Evolutionary conservation across 1,140 invertebrate genomes (phyloP).

Genomic region (Heterodera schachtii): DNA sequence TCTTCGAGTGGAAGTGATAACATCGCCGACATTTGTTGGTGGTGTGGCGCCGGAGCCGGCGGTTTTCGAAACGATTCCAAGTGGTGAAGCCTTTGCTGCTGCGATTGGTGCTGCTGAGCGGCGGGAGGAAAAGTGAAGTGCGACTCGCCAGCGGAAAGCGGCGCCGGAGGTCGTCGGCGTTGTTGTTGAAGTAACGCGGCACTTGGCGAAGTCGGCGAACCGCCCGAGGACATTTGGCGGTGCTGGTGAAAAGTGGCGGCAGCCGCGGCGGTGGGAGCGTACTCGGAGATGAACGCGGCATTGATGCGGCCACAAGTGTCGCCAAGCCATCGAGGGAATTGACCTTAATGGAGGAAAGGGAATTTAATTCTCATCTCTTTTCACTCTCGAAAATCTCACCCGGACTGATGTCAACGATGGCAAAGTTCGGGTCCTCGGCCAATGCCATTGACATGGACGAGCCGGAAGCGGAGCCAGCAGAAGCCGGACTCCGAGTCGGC

Average conservation of each 20-base stretch:
- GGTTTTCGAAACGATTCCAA: constrained; percentile 23
- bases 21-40: neutral
- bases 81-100: constrained; percentile 15
- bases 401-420: constrained; percentile 51
- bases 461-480: constrained; percentile 25
- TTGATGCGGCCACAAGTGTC: constrained; percentile 45
- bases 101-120: neutral
- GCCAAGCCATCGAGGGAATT: constrained; percentile 42
- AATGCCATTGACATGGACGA: constrained; percentile 19
- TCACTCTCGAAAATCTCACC: constrained; percentile 8
- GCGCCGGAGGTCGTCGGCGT: constrained; percentile 40
- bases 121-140: constrained; percentile 49
- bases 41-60: constrained; percentile 30
- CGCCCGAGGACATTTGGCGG: constrained; percentile 1
- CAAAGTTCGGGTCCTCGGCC: constrained; percentile 49
- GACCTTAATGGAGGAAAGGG: constrained; percentile 24
- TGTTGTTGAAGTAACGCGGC: constrained; percentile 12
- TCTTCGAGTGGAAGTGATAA: neutral
- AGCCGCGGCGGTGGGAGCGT: constrained; percentile 27
- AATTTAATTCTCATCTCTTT: neutral
- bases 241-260: constrained; percentile 8
- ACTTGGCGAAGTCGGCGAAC: constrained; percentile 25
- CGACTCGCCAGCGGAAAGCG: constrained; percentile 48
- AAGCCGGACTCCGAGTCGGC: constrained; percentile 34
- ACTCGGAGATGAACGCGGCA: constrained; percentile 52